Conservation (phyloP, 64 coral and sea anemone genomes). For the Stichodactyla helianthus region DNA sequence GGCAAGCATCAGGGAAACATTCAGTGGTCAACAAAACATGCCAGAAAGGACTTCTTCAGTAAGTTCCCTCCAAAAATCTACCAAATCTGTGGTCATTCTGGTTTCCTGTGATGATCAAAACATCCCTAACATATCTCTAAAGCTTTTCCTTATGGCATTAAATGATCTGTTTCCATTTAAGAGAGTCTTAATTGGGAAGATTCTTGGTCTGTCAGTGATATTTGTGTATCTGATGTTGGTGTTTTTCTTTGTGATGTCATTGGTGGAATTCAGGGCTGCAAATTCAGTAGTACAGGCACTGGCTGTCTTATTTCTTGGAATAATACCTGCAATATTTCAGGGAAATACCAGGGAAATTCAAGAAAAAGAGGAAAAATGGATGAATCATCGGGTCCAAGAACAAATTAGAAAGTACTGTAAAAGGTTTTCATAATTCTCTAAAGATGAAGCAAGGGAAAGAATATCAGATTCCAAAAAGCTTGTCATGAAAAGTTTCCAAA, state of each 20-base stretch:
- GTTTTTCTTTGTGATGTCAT: conserved; percentile 80
- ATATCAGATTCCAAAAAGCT: too few relatives aligned
- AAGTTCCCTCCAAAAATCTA: conserved; percentile 44
- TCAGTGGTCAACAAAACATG: conserved; percentile 28
- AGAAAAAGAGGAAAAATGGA: conserved; percentile 59
- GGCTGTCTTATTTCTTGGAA: conserved; percentile 65
- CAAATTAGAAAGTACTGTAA: conserved; percentile 64
- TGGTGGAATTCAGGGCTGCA: conserved; percentile 53
- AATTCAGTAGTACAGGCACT: conserved; percentile 42
- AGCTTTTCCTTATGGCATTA: conserved; percentile 63
- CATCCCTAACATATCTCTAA: conserved; percentile 65
- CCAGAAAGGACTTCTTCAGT: conserved; percentile 36
- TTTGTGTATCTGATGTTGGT: conserved; percentile 59
- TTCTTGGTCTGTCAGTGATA: conserved; percentile 55
- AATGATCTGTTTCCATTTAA: conserved; percentile 73
- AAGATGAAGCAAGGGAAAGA: too few relatives aligned
- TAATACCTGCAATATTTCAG: conserved; percentile 41
- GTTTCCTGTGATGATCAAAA: conserved; percentile 55
- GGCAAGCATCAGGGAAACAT: conserved; percentile 59
- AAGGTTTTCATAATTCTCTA: conserved; percentile 16
- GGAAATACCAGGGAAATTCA: conserved; percentile 26
- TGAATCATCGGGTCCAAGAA: conserved; percentile 57
- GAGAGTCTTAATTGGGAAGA: conserved; percentile 61
- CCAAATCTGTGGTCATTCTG: conserved; percentile 35
- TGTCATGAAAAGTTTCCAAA: too few relatives aligned